Evolutionary conservation across 2,113 vertebrate genomes (phyloP), one percentile per base, ranked within the genome.

Genomic region (Fulmarus glacialis): DNA sequence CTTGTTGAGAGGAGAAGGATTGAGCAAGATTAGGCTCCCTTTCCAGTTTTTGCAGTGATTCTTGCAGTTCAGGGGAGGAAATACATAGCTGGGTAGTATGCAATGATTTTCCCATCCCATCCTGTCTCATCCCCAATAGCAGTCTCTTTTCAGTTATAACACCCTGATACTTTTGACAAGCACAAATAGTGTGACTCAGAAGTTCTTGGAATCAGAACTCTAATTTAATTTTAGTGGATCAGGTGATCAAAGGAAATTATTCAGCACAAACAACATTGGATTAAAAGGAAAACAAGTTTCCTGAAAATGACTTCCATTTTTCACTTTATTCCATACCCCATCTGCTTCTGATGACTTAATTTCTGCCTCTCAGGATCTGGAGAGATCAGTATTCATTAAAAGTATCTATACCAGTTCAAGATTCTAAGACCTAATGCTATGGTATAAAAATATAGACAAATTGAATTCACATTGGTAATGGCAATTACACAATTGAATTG

Each of bases 401-500:
- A 68, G 50, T 87, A 89, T 90, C 88, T 43, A 78, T 81, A 92
- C 8, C 55, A 96, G 72, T 32, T 81, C 59, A 64, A 89, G 79
- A 94, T 67, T 94, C 50, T 87, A 38, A 89, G 27, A 82, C 77
- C 71, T 92, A 89, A 90, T 87, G 43, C 34, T 75, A 56, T 24
- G 38, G 42, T 92, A 92, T 52, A 97, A 96, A 97, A 96, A 96
- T 89, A 96, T 6, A 96, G 80, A 82, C 74, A 96, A 94, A 97
- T 92, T 96, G 52, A 95, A 96, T 94, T 97, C 87, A 86, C 75
- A 83, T 56, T 88, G 77, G 56, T 93, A 92, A 96, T 81, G 63
- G 53, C 82, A 96, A 94, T 96, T 89, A 83, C 47, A 92, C 75
- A 96, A 95, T 63, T 90, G 90, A 96, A 97, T 96, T 97, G 82